These are phyloP conservation scores for Seriola aureovittata DNA, from an alignment of 2,113 vertebrate species.

Conservation along the genomic window DNA sequence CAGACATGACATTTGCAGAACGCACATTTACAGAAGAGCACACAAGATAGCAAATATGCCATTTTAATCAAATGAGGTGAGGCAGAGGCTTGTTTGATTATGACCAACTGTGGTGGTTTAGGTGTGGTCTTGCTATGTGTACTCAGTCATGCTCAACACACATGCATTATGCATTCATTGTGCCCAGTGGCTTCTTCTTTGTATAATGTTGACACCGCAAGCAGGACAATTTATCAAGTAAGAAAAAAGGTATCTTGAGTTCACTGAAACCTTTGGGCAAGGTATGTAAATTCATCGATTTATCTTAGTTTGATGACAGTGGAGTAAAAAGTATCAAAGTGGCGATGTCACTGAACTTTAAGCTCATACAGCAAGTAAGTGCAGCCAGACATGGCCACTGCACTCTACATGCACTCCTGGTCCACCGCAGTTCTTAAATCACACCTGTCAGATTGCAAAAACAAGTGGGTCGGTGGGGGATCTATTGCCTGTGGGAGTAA, in stretches of 20 bases:
- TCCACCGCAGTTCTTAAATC: constrained; percentile 71
- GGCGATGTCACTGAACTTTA: constrained; percentile 52
- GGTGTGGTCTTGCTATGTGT: constrained; percentile 44
- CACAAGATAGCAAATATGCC: constrained; percentile 2
- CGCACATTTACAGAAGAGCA: background rate
- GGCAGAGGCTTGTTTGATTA: constrained; percentile 48
- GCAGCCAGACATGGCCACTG: constrained; percentile 44
- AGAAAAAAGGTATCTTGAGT: constrained; percentile 53
- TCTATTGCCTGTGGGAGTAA: constrained; percentile 64
- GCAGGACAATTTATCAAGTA: constrained; percentile 65
- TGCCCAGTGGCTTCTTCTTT: constrained; percentile 56
- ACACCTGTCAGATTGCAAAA: constrained; percentile 71
- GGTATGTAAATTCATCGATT: constrained; percentile 69
- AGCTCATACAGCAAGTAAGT: constrained; percentile 43
- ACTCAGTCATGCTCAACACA: constrained; percentile 57
- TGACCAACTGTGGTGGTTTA: constrained; percentile 31
- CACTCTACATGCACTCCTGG: constrained; percentile 23
- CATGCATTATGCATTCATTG: constrained; percentile 69
- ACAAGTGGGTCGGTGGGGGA: constrained; percentile 67
- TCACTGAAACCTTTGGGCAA: constrained; percentile 54
- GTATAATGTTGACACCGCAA: constrained; percentile 64
- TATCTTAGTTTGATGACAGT: constrained; percentile 64
- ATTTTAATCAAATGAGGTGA: constrained; percentile 54
- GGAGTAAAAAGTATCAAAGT: constrained; percentile 44
- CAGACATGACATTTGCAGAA: constrained; percentile 5